Conservation (phyloP, 2,888 invertebrate species). For the Nephrotoma appendiculata region DNA sequence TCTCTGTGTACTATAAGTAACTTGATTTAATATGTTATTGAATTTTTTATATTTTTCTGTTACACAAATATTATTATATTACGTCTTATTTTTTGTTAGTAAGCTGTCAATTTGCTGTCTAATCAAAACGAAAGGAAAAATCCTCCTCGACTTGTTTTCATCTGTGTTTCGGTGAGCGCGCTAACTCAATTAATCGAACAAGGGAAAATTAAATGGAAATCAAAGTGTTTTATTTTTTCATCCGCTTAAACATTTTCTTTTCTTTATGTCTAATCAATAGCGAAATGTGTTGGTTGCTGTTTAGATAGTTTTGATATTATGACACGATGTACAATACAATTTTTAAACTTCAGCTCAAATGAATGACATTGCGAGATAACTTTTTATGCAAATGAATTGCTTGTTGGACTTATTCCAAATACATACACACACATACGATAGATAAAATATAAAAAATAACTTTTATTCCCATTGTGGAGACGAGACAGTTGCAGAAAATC, state of each 20-base stretch:
- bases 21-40: background rate
- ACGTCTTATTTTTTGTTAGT: background rate
- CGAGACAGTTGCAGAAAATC: background rate
- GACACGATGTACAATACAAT: background rate
- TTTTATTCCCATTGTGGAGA: background rate
- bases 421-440: background rate
- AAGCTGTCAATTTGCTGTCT: background rate
- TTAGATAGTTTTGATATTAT: background rate
- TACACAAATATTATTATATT: background rate
- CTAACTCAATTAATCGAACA: background rate
- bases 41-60: background rate
- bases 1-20: background rate
- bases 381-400: background rate
- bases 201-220: background rate
- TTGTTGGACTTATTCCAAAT: background rate
- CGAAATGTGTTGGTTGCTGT: background rate
- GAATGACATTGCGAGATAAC: background rate
- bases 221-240: background rate
- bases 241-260: background rate
- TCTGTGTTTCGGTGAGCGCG: background rate
- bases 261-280: background rate
- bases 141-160: background rate
- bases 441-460: background rate
- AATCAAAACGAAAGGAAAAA: background rate
- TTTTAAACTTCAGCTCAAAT: background rate